phyloP scores from a whole-genome alignment of 2,113 vertebrate genomes.

The Panurus biarmicus region DNA sequence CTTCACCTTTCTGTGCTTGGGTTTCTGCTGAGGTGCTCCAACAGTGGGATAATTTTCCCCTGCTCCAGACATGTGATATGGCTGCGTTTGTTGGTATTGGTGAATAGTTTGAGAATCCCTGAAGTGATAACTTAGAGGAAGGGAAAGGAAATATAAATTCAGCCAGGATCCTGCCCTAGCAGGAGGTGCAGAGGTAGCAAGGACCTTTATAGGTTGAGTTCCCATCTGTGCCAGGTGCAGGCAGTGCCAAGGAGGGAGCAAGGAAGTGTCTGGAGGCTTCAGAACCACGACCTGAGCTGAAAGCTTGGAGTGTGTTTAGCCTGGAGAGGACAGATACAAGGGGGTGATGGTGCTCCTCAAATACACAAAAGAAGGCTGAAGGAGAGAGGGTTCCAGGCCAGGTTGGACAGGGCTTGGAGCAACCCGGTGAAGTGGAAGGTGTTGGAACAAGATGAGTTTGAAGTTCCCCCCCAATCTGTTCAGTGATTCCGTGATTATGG shows the following conservation, averaged over 20 bases:
- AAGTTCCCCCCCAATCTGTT: not conserved
- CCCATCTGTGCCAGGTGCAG: not conserved
- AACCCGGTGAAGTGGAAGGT: not conserved
- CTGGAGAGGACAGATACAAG: not conserved
- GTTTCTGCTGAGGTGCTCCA: not conserved
- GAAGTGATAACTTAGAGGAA: not conserved
- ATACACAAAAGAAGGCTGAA: not conserved
- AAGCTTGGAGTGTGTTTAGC: not conserved
- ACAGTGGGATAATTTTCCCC: not conserved
- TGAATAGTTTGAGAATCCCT: not conserved
- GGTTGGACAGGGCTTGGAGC: not conserved
- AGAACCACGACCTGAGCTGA: not conserved
- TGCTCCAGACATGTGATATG: not conserved
- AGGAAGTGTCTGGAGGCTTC: rapidly evolving
- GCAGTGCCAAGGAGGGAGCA: not conserved
- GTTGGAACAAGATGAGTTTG: not conserved
- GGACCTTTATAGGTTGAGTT: not conserved
- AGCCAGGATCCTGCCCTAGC: not conserved
- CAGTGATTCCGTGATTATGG: not conserved
- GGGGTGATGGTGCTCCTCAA: not conserved
- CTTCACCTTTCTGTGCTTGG: not conserved
- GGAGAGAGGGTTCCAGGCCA: not conserved
- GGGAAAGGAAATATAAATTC: not conserved
- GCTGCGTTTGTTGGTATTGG: not conserved
- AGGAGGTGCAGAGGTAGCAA: not conserved